A percentile compares a stretch with the other conserved stretches of the same genome.
Conservation (phyloP, 2,113 vertebrate genomes). For the Toxostoma redivivum region DNA sequence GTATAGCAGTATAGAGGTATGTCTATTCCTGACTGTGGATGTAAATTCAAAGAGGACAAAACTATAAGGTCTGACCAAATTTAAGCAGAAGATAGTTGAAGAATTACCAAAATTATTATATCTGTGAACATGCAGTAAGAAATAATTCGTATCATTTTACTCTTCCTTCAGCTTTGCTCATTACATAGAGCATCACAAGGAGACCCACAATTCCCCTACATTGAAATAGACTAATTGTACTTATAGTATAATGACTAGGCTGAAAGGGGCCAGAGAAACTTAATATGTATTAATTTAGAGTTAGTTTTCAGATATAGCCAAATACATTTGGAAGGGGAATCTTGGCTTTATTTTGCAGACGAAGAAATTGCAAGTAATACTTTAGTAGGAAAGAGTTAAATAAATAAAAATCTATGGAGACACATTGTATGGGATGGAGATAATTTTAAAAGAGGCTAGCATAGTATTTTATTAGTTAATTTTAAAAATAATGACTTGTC, state of each 20-base stretch:
- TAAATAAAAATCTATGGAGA: neutral
- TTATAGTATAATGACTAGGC: neutral
- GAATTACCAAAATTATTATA: neutral
- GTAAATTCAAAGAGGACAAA: neutral
- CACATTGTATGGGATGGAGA: neutral
- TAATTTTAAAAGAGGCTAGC: neutral
- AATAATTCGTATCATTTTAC: neutral
- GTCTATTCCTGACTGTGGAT: neutral
- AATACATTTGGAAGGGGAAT: neutral
- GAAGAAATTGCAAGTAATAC: neutral
- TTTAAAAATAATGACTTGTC: neutral
- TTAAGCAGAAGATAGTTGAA: neutral
- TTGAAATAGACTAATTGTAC: neutral
- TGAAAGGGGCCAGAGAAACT: neutral
- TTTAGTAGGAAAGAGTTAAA: neutral
- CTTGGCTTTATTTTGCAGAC: neutral
- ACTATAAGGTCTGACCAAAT: neutral
- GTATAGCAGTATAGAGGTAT: neutral
- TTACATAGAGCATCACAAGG: neutral
- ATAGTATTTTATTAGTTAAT: neutral
- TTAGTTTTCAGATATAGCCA: neutral
- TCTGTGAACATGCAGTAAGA: neutral
- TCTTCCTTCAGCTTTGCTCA: neutral
- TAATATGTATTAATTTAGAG: neutral
- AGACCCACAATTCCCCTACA: accelerated